These are phyloP conservation scores for Pachyrhynchus sulphureomaculatus DNA, from an alignment of 1,140 invertebrate species.

Conservation along the genomic window DNA sequence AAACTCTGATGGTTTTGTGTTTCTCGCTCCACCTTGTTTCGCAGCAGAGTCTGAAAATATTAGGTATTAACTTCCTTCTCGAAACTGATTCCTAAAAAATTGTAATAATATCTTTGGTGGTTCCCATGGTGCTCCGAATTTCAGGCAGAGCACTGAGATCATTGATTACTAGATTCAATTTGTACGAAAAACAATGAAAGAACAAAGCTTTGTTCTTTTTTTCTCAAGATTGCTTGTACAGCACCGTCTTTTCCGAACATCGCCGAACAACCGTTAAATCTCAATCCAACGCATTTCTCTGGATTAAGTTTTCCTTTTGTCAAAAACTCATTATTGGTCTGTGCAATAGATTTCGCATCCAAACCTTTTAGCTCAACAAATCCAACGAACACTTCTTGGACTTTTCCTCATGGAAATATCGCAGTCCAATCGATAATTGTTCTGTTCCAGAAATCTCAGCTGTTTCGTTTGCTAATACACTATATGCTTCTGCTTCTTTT, in stretches of 20 bases:
- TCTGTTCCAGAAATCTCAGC: conserved; percentile 18
- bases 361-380: too few relatives aligned
- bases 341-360: conserved; percentile 23
- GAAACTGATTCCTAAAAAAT: conserved; percentile 46
- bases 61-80: too few relatives aligned
- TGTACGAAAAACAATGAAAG: conserved; percentile 48
- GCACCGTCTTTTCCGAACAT: too few relatives aligned
- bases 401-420: background rate
- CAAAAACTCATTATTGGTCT: conserved; percentile 12
- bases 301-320: conserved; percentile 14
- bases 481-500: conserved; percentile 12
- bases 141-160: conserved; percentile 42
- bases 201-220: conserved; percentile 47
- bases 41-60: conserved; percentile 44
- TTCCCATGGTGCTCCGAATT: too few relatives aligned
- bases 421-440: conserved; percentile 22
- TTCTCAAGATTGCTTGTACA: conserved; percentile 42
- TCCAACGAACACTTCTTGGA: too few relatives aligned
- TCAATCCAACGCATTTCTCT: too few relatives aligned
- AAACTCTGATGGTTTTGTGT: too few relatives aligned
- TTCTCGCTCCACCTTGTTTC: conserved; percentile 48
- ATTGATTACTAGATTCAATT: too few relatives aligned
- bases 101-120: conserved; percentile 43
- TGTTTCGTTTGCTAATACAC: conserved; percentile 19
- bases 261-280: conserved; percentile 46